phyloP scores from a whole-genome alignment of 2,113 vertebrate species.

The Melozone crissalis region DNA sequence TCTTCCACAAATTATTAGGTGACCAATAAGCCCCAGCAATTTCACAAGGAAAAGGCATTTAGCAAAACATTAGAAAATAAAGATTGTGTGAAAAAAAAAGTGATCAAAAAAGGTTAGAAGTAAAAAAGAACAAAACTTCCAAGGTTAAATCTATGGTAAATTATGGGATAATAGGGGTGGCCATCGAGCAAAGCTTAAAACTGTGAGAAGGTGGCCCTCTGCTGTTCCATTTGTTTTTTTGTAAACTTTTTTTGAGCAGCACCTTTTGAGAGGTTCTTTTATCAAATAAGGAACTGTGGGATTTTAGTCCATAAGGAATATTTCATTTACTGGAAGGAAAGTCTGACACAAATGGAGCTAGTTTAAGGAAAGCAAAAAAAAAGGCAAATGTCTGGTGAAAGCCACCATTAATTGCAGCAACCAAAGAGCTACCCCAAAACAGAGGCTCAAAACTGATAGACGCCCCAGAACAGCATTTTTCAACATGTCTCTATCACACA shows the following conservation, averaged over 20 bases:
- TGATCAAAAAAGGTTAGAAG: neutral
- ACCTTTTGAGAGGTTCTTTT: neutral
- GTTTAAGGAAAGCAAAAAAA: neutral
- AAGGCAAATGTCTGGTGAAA: neutral
- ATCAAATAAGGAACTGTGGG: neutral
- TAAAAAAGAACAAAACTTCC: neutral
- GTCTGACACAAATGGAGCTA: neutral
- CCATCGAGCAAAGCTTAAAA: neutral
- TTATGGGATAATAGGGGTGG: no score
- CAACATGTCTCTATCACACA: neutral
- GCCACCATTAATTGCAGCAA: neutral
- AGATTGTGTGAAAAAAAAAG: neutral
- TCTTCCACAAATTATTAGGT: neutral
- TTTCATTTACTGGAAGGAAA: neutral
- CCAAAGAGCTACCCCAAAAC: neutral
- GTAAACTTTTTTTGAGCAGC: neutral
- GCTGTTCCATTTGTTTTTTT: neutral
- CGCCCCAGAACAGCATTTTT: neutral
- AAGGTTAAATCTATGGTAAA: neutral
- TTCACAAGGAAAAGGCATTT: neutral
- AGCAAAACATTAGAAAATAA: neutral
- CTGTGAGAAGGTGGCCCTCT: conserved; percentile 7
- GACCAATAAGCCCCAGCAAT: neutral
- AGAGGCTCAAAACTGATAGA: neutral
- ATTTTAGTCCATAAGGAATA: neutral